Base-by-base conservation (phyloP, 1,140 invertebrate species). In the Phthorimaea operculella region DNA sequence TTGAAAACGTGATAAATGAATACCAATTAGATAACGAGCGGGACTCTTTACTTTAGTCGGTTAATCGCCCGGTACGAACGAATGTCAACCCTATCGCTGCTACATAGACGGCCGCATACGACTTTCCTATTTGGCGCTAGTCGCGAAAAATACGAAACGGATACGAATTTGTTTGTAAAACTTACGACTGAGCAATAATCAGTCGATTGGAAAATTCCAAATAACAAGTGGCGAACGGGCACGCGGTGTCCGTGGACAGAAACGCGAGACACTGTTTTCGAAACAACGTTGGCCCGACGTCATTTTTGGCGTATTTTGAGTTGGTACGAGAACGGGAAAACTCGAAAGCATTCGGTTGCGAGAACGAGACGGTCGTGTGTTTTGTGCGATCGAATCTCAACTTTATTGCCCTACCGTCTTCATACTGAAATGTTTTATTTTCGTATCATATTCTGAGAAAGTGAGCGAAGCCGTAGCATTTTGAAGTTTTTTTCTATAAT, bases 241-340 rank as follows among this genome's bases (percentile, higher is more conserved):
- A 69, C 75, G 76, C 73, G 68, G 70, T 67, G 63, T 65, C 71
- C 68, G 75, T 66, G 60, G 68, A 72, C 67, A 68, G 73, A 76
- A 75, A 79, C 81, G 75, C 74, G 75, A 74, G 64, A 82, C 68
- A 81, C 76, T 84, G 79, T 84, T 84, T 83, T 84, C 76, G 81
- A 83, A 84, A 81, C 74, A 75, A 61, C 67, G 74, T 74, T 76
- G 73, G 68, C 70, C 74, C 76, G 74, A 83, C 79, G 79, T 82
- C 76, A 83, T 82, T 83, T 84, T 84, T 84, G 81, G 81, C 81
- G 81, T 84, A 84, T 84, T 84, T 84, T 84, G 79, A 84, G 79
- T 83, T 84, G 81, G 68, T 66, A 66, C 76, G 71, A 66, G 74
- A 69, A 83, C 81, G 81, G 81, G 81, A 83, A 83, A 84, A 81